Conservation (phyloP, 2,797 vertebrate species). For the Astyanax mexicanus region DNA sequence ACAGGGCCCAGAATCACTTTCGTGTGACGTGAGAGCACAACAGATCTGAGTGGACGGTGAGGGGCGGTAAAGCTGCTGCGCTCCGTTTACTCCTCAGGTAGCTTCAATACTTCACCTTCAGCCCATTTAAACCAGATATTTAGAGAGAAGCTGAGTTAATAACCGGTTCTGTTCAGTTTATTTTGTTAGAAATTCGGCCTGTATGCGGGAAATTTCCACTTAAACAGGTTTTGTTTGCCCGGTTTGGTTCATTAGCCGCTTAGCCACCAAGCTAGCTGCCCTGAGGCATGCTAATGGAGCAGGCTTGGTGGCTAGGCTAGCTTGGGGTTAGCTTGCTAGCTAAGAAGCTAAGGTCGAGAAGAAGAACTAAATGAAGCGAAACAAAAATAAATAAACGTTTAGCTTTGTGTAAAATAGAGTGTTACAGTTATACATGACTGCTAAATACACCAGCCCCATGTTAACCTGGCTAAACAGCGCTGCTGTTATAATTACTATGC, state of each 20-base stretch:
- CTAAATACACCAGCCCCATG: no score
- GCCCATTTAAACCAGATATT: neutral
- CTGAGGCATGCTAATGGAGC: neutral
- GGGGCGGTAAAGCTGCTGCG: neutral
- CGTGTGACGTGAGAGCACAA: neutral
- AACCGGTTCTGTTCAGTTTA: neutral
- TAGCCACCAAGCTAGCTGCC: slow-evolving; percentile 16
- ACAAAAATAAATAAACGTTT: neutral
- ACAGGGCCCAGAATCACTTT: neutral
- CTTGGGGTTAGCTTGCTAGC: neutral
- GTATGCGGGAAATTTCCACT: no score
- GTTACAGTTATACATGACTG: no score
- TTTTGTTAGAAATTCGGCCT: neutral
- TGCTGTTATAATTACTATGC: no score
- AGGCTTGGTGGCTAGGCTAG: neutral
- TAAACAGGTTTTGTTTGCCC: no score
- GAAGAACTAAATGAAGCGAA: no score
- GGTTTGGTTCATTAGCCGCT: slow-evolving; percentile 18
- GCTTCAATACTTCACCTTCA: neutral
- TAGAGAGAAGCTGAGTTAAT: no score
- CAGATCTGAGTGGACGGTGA: neutral
- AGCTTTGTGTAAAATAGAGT: no score
- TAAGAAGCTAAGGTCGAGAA: neutral
- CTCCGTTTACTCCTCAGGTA: slow-evolving; percentile 16
- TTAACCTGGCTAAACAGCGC: no score